Conservation (phyloP, 2,888 invertebrate genomes). For the Hedychridium roseum region DNA sequence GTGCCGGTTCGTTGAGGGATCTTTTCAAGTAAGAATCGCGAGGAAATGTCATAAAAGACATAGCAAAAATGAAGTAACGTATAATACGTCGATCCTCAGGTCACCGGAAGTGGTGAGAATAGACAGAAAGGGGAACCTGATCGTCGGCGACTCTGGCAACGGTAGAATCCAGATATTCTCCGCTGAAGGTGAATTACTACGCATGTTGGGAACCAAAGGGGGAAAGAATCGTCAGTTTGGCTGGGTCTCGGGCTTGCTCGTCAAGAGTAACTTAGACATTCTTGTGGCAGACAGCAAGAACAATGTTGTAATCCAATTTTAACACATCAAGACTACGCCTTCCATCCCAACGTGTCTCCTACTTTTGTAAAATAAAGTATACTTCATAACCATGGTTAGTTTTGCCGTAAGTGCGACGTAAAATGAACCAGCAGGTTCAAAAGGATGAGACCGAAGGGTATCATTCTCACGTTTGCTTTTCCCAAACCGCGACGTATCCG, state of each 20-base stretch:
- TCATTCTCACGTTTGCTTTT: slow-evolving; percentile 49
- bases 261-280: slow-evolving; percentile 70
- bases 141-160: slow-evolving; percentile 83
- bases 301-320: slow-evolving; percentile 64
- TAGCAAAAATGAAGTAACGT: no score
- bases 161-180: slow-evolving; percentile 79
- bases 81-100: slow-evolving; percentile 64
- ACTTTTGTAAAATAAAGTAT: no score
- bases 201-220: slow-evolving; percentile 71
- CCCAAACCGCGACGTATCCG: slow-evolving; percentile 50
- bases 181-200: slow-evolving; percentile 73
- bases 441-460: neutral
- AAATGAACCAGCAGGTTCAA: neutral
- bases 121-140: slow-evolving; percentile 76
- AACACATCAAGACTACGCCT: slow-evolving; percentile 22
- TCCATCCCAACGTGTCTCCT: no score
- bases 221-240: slow-evolving; percentile 68
- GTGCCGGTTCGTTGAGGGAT: slow-evolving; percentile 34
- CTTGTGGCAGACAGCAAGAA: slow-evolving; percentile 71
- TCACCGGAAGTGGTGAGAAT: slow-evolving; percentile 78
- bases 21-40: slow-evolving; percentile 27
- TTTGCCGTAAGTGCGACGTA: neutral
- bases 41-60: neutral
- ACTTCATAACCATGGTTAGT: no score
- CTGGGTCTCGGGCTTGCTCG: slow-evolving; percentile 75